phyloP scores from a whole-genome alignment of 2,888 invertebrate genomes.

The Acheta domesticus region DNA sequence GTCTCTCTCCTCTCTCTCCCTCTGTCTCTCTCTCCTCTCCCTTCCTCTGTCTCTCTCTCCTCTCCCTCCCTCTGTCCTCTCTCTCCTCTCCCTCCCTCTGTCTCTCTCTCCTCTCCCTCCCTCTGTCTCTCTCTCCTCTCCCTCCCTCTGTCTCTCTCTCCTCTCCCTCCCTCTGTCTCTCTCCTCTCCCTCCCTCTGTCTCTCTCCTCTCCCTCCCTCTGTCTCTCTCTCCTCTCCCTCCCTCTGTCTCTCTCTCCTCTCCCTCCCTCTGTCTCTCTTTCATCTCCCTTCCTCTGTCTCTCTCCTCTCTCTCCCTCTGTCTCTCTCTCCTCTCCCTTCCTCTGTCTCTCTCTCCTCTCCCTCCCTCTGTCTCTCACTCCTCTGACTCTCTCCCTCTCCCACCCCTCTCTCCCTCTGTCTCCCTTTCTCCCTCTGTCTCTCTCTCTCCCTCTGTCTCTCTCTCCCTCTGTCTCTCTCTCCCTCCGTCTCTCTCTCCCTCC shows the following conservation, averaged over 20 bases:
- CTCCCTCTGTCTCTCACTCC: background rate
- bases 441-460: background rate
- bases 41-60: background rate
- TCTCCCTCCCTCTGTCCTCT: too few relatives aligned
- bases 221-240: background rate
- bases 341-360: background rate
- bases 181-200: background rate
- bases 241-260: background rate
- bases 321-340: background rate
- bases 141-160: background rate
- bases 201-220: background rate
- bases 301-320: background rate
- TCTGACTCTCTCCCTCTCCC: too few relatives aligned
- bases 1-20: background rate
- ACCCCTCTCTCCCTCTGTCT: background rate
- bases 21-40: background rate
- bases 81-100: background rate
- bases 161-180: background rate
- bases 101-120: background rate
- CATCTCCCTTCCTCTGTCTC: too few relatives aligned
- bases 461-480: background rate
- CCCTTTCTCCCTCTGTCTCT: background rate
- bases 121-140: background rate
- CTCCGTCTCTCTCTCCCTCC: background rate
- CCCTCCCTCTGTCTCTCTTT: background rate